Conservation (phyloP, 2,888 invertebrate genomes). For the Marasmarcha lunaedactyla region DNA sequence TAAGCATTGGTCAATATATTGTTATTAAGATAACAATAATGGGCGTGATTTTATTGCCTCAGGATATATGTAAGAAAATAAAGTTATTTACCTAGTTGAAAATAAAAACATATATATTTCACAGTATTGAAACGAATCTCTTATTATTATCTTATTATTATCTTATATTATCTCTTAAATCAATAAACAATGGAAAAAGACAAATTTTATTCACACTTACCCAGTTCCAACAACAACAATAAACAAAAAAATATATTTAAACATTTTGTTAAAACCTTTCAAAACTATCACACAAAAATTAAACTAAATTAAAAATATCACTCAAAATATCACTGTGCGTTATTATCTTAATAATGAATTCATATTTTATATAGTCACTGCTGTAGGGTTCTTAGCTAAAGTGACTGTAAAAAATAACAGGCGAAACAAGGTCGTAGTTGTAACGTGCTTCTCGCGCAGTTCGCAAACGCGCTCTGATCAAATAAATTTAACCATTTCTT, state of each 20-base stretch:
- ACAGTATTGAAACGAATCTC: no score
- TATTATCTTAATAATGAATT: constrained; percentile 16
- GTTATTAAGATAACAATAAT: no score
- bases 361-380: constrained; percentile 20
- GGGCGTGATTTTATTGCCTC: no score
- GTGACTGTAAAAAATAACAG: constrained; percentile 21
- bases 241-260: constrained; percentile 21
- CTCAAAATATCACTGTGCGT: constrained; percentile 19
- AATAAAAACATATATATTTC: no score
- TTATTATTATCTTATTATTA: no score
- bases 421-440: background rate
- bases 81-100: no score
- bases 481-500: constrained; percentile 10
- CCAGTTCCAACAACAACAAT: constrained; percentile 22
- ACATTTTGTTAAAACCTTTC: constrained; percentile 19
- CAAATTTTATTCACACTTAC: constrained; percentile 21
- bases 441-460: constrained; percentile 28
- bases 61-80: no score
- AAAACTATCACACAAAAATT: no score
- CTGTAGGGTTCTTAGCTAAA: constrained; percentile 12
- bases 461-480: constrained; percentile 25
- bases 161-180: no score
- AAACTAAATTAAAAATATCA: constrained; percentile 22
- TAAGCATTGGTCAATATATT: no score
- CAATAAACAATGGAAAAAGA: no score